Evolutionary conservation across 1,140 invertebrate genomes (phyloP), one percentile per base, ranked within the genome.

Genomic region (Lucilia cuprina): DNA sequence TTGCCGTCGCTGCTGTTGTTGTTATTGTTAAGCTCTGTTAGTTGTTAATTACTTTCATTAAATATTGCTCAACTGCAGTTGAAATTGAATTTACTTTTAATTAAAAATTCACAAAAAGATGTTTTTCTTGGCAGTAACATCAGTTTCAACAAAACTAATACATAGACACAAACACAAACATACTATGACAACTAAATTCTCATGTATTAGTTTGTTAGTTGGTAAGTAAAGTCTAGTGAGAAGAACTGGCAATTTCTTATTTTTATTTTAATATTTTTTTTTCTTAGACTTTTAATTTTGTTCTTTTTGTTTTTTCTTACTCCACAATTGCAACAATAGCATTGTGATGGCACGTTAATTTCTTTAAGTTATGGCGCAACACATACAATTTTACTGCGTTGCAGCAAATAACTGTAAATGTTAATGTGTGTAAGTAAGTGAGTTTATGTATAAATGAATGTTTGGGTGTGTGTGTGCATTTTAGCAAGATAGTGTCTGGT

Each of bases 71-170:
- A 70, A 82, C 50, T 82, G 82, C 82, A 83, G 82, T 83, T 83
- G 80, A 83, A 84, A 84, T 84, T 84, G 82, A 84, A 84, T 84
- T 84, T 82, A 83, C 70, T 75, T 84, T 84, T 84, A 84, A 84
- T 84, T 84, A 84, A 84, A 84, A 84, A 82, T 75, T 84, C 84
- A 82, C 41, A 82, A 74, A 65, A 83, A 83, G 80, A 83, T 82
- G 80, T 60, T 74, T 84, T 84, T 84, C 82, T 84, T 65, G 82
- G 70, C 84, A 75, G 60, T 21, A 84, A 74, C 30, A 80, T 25
- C 55, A 77, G 83, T 80, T 60, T 41, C 19, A 30, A 14, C 14
- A 78, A 78, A 78, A 78, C 34, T 21, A 70, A 70, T 70, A 30
- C 50, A 55, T 5, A 55, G 17, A 78, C 41, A 80, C 77, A 10